Evolutionary conservation across 2,113 vertebrate species (phyloP).

Genomic region (Osmerus eperlanus): DNA sequence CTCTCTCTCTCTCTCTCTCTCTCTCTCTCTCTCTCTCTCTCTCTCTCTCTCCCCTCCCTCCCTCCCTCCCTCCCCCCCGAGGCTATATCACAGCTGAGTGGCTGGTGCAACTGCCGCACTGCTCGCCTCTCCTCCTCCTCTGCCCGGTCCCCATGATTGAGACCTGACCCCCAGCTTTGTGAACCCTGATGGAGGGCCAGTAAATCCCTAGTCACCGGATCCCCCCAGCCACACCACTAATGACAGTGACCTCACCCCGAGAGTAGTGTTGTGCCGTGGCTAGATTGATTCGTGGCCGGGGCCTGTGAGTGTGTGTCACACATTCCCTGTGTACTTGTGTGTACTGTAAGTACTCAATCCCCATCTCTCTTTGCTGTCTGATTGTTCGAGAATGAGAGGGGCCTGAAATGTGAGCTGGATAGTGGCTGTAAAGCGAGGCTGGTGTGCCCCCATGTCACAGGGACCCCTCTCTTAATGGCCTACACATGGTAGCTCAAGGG

Average conservation of each 20-base stretch:
- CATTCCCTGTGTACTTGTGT: conserved; percentile 16
- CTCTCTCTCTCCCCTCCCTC: conserved; percentile 6
- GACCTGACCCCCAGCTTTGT: conserved; percentile 38
- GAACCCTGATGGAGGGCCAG: conserved; percentile 46
- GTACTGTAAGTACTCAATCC: background rate
- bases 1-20: too few relatives aligned
- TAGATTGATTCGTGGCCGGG: conserved; percentile 36
- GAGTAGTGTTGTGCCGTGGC: conserved; percentile 34
- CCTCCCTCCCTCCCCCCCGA: background rate
- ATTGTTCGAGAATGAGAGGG: conserved; percentile 41
- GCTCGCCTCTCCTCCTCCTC: conserved; percentile 2
- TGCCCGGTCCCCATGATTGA: conserved; percentile 18
- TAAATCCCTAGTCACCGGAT: conserved; percentile 43
- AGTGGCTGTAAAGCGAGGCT: conserved; percentile 33
- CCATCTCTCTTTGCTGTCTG: conserved; percentile 3
- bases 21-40: too few relatives aligned
- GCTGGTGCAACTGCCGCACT: too few relatives aligned
- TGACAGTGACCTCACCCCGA: conserved; percentile 45
- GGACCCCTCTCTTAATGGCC: conserved; percentile 25
- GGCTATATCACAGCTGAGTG: background rate
- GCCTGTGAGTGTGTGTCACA: conserved; percentile 13
- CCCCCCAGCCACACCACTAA: conserved; percentile 51
- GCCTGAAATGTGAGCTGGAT: conserved; percentile 25
- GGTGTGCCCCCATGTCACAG: conserved; percentile 24
- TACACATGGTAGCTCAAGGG: conserved; percentile 13